These are phyloP conservation scores for Drosophila formosana DNA, from an alignment of 2,888 invertebrate genomes.

Conservation along the genomic window DNA sequence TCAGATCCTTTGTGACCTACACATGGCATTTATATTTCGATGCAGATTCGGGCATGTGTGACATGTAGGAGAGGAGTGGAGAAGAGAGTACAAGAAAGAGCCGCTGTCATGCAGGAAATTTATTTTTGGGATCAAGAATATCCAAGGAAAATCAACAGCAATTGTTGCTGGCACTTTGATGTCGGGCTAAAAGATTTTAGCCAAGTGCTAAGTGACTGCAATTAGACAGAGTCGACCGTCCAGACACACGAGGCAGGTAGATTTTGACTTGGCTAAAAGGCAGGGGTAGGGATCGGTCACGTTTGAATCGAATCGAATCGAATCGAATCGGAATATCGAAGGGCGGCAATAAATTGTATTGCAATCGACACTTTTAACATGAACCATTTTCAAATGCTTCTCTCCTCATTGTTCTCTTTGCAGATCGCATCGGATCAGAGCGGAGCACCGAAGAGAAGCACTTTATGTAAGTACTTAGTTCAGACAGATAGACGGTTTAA, in stretches of 20 bases:
- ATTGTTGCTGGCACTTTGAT: conserved; percentile 56
- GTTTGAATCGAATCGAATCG: conserved; percentile 28
- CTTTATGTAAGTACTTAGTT: conserved; percentile 40
- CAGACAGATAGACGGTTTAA: neutral
- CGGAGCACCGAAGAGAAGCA: conserved; percentile 17
- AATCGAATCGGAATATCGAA: conserved; percentile 55
- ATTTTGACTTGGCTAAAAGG: conserved; percentile 2
- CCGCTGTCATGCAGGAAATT: conserved; percentile 70
- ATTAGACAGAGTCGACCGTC: conserved; percentile 59
- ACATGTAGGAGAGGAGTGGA: conserved; percentile 5
- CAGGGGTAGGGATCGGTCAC: conserved; percentile 15
- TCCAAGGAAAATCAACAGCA: conserved; percentile 67
- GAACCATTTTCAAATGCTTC: conserved; percentile 27
- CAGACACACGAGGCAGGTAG: conserved; percentile 47
- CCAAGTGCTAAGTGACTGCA: conserved; percentile 78
- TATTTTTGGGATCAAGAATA: conserved; percentile 62
- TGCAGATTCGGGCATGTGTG: neutral
- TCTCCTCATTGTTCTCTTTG: conserved; percentile 12
- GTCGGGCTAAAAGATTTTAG: conserved; percentile 22
- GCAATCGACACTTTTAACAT: conserved; percentile 81
- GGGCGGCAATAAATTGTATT: conserved; percentile 78
- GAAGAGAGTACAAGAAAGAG: conserved; percentile 21
- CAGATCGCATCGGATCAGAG: conserved; percentile 42
- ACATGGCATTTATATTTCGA: conserved; percentile 3
- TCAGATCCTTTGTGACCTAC: conserved; percentile 22